Base-by-base conservation (phyloP, 2,888 invertebrate genomes). In the Polymixis lichenea region DNA sequence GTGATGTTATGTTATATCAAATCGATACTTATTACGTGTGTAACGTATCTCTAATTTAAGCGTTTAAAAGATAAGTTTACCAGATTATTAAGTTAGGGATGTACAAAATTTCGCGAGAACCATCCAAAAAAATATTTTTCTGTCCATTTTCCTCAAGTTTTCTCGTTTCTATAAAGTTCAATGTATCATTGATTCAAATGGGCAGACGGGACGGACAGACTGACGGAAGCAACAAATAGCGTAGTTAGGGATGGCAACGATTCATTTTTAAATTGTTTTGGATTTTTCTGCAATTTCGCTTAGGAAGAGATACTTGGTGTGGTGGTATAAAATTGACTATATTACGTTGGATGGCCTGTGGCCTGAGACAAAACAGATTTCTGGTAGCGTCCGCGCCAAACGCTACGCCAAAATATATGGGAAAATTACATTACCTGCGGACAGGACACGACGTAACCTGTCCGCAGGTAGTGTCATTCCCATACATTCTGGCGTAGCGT, bases 151-250 rank as follows among this genome's bases (percentile, higher is more conserved):
- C 80, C 55, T 49, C 38, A 62, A 56, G 1, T 56, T 77, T 80
- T 43, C 32, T 11, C 43, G 9, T 60, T 61, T 61, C 19, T 53
- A 66, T 49, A 56, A 80, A 77, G 77, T 77, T 80, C 80, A 77
- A 80, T 43, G 80, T 51, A 72, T 67, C 65, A 78, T 79, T 82
- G 71, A 81, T 80, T 82, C 65, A 69, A 71, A 83, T 64, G 65
- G 58, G 49, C 38, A 79, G 79, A 51, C 79, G 46, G 46, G 19
- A 19, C 55, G 51, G 66, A 77, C 38, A n/a, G 74, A 53, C 56
- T 25, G 60, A 51, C 82, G 80, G 82, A 82, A 80, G 77, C 71
- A 56, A 62, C 70, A 70, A 82, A 66, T 80, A 61, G 55, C 62
- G 15, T 2, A 25, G 25, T 51, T n/a, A 78, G 75, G 78, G 78